Percentiles rank a stretch among this genome's conserved stretches.
Evolutionary conservation across 2,113 vertebrate genomes (phyloP).

Genomic region (Hippopotamus amphibius): DNA sequence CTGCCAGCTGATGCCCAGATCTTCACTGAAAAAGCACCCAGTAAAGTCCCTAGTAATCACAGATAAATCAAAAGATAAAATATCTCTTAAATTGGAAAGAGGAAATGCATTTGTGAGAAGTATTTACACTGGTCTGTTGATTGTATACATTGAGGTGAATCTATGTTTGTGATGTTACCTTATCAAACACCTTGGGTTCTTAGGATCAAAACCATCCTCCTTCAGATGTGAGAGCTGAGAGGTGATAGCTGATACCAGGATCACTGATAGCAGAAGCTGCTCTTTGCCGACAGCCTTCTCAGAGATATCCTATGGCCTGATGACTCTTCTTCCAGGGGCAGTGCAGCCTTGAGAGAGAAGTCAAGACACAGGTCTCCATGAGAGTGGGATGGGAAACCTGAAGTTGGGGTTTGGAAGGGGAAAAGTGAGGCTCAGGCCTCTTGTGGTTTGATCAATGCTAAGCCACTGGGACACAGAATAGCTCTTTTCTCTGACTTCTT

Average conservation of each 20-base stretch:
- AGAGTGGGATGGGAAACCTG: neutral
- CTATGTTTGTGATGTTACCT: too few species aligned
- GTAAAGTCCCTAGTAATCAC: neutral
- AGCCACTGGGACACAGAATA: neutral
- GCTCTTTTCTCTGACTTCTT: neutral
- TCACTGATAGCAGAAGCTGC: neutral
- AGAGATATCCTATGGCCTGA: neutral
- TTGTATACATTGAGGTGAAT: neutral
- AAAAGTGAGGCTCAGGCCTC: too few species aligned
- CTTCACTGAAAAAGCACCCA: neutral
- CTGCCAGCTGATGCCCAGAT: rapidly evolving
- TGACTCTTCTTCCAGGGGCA: neutral
- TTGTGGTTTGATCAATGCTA: too few species aligned
- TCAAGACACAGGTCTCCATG: rapidly evolving
- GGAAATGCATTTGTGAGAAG: neutral
- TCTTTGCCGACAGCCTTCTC: neutral
- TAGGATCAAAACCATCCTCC: neutral
- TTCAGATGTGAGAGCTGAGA: too few species aligned
- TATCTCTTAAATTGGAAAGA: neutral
- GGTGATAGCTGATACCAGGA: neutral
- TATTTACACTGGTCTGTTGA: too few species aligned
- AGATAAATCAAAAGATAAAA: neutral
- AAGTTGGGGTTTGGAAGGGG: rapidly evolving
- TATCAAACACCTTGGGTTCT: neutral
- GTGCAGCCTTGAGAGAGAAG: neutral